Evolutionary conservation across 2,797 vertebrate species (phyloP).

Genomic region (Falco biarmicus): DNA sequence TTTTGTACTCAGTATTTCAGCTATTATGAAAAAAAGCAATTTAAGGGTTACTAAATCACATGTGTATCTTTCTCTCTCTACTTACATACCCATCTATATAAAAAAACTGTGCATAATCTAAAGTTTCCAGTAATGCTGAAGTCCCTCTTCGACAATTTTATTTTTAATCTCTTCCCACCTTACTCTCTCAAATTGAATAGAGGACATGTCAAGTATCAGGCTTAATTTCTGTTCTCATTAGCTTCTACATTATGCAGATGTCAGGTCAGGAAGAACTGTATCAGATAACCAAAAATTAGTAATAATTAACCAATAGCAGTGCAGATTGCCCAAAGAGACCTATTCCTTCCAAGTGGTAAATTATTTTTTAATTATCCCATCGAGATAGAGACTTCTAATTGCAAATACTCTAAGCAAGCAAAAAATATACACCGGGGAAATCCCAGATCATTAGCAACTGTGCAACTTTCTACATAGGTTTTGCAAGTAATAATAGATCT

Average conservation of each 20-base stretch:
- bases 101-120: background rate
- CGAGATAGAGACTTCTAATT: slow-evolving; percentile 56
- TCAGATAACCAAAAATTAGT: slow-evolving; percentile 56
- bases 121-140: background rate
- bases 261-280: slow-evolving; percentile 53
- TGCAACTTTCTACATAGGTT: slow-evolving; percentile 29
- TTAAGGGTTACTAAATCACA: background rate
- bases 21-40: background rate
- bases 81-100: background rate
- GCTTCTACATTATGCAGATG: slow-evolving; percentile 61
- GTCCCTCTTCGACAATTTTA: slow-evolving; percentile 22
- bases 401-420: slow-evolving; percentile 51
- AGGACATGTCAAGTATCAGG: slow-evolving; percentile 23
- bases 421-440: slow-evolving; percentile 39
- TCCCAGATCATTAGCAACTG: slow-evolving; percentile 43
- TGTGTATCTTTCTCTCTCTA: background rate
- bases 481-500: slow-evolving; percentile 31
- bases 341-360: slow-evolving; percentile 59
- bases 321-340: slow-evolving; percentile 51
- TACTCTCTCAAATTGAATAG: background rate
- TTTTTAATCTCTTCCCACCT: slow-evolving; percentile 37
- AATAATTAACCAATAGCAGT: slow-evolving; percentile 56
- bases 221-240: slow-evolving; percentile 67
- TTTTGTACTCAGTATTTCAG: background rate
- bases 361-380: slow-evolving; percentile 64